Evolutionary conservation across 2,113 vertebrate genomes (phyloP).

Genomic region (Megaleporinus macrocephalus): DNA sequence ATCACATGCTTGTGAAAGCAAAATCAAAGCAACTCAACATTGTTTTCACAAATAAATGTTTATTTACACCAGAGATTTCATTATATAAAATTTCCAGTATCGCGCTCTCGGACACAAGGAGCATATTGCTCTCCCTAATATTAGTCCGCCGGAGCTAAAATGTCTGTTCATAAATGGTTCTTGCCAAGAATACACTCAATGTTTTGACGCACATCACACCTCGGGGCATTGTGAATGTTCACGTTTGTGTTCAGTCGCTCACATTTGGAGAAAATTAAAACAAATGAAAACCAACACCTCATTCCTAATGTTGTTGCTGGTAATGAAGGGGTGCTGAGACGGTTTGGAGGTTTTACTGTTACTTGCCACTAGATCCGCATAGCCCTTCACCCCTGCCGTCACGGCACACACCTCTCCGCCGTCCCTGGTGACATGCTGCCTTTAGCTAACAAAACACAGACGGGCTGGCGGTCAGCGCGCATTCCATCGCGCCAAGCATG

Average conservation of each 20-base stretch:
- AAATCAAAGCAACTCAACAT: slow-evolving; percentile 11
- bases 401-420: slow-evolving; percentile 60
- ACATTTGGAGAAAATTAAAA: slow-evolving; percentile 78
- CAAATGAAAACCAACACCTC: slow-evolving; percentile 76
- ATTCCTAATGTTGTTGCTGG: slow-evolving; percentile 75
- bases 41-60: slow-evolving; percentile 19
- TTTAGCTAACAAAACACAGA: slow-evolving; percentile 73
- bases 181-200: slow-evolving; percentile 46
- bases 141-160: slow-evolving; percentile 40
- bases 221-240: slow-evolving; percentile 62
- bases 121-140: slow-evolving; percentile 49
- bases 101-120: slow-evolving; percentile 32
- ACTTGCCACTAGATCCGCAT: slow-evolving; percentile 35
- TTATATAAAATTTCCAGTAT: slow-evolving; percentile 32
- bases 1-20: background rate
- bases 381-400: slow-evolving; percentile 44
- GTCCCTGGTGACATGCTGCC: slow-evolving; percentile 59
- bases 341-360: slow-evolving; percentile 50
- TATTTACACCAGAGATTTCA: slow-evolving; percentile 35
- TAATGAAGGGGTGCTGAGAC: slow-evolving; percentile 71
- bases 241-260: slow-evolving; percentile 52
- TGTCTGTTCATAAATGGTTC: slow-evolving; percentile 60
- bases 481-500: slow-evolving; percentile 54
- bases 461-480: slow-evolving; percentile 56
- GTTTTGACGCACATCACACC: slow-evolving; percentile 73